Conservation (phyloP, 2,113 vertebrate species). For the Vanacampus margaritifer region DNA sequence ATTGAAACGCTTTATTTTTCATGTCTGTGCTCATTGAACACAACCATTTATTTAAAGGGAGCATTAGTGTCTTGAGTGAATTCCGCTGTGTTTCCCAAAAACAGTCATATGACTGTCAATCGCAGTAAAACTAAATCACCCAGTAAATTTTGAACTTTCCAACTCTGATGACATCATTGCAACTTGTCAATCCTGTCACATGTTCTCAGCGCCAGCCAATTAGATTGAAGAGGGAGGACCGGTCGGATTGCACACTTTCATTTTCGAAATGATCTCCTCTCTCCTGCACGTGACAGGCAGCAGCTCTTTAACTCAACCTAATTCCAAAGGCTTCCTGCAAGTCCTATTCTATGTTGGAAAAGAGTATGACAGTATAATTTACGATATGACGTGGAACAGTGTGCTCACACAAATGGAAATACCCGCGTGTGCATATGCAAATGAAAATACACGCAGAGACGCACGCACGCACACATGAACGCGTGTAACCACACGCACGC, state of each 20-base stretch:
- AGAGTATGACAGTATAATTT: too few relatives aligned
- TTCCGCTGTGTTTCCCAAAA: rapidly evolving
- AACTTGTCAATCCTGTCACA: slow-evolving; percentile 9
- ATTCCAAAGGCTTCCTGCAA: not conserved
- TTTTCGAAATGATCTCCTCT: not conserved
- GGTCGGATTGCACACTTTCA: not conserved
- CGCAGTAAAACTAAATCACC: not conserved
- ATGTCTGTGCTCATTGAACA: too few relatives aligned
- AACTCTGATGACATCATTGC: slow-evolving; percentile 12
- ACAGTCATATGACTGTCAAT: not conserved
- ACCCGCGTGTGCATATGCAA: not conserved
- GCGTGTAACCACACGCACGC: too few relatives aligned
- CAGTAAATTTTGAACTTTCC: slow-evolving; percentile 41
- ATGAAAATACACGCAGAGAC: too few relatives aligned
- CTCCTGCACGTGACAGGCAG: not conserved
- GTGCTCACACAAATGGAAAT: not conserved
- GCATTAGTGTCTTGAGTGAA: not conserved
- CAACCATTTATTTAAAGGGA: too few relatives aligned
- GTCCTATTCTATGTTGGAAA: not conserved
- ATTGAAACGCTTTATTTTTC: not conserved
- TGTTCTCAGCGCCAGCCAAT: slow-evolving; percentile 10
- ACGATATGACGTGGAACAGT: not conserved
- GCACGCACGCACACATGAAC: too few relatives aligned
- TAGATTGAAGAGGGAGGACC: not conserved
- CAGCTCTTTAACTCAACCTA: not conserved